Base-by-base conservation (phyloP, 2,797 vertebrate genomes). In the Acanthurus tractus region DNA sequence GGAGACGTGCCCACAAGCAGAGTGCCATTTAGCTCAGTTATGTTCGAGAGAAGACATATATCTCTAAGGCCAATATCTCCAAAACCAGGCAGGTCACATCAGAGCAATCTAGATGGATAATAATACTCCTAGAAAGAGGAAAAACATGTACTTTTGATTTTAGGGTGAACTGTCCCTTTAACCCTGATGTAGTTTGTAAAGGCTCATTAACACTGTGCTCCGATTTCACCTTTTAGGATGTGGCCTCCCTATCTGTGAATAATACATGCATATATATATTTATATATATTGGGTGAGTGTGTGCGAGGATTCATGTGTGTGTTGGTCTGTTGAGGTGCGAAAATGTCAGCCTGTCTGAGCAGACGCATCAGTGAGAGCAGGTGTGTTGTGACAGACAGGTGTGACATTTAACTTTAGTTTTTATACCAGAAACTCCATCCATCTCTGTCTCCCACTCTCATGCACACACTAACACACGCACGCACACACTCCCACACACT, bases 371-470 rank as follows among this genome's bases (percentile, higher is more conserved):
- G 73, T 78, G 86, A 86, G 84, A 88, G 87, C 89, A 89, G 87
- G 84, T 86, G 88, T 91, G 90, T 89, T 74, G 77, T 93, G 94
- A 94, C 82, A 75, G 95, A 92, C 94, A 94, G 94, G 91, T 91
- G 88, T 96, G 95, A 94, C 94, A 96, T 95, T 95, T 96, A 94
- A 92, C 87, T 94, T 93, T 86, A 88, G 85, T 91, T 91, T 93
- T 94, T 86, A 88, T 82, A 88, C 81, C 84, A 82, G 73, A 86
- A 90, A 86, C 85, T 88, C 79, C 89, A 94, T 95, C 89, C 91
- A 92, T 92, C 90, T 92, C 82, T 91, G 89, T 93, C 92, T 84
- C 54, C 10, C 76, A 29, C 57, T n/a, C 63, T 36, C 55, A 13
- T 53, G 25, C 48, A 36, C n/a, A 49, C 42, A 40, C n/a, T 29